Percentiles rank a stretch among this genome's conserved stretches.
These are phyloP conservation scores for Pangasius macronema DNA, from an alignment of 2,797 vertebrate species.

Conservation along the genomic window DNA sequence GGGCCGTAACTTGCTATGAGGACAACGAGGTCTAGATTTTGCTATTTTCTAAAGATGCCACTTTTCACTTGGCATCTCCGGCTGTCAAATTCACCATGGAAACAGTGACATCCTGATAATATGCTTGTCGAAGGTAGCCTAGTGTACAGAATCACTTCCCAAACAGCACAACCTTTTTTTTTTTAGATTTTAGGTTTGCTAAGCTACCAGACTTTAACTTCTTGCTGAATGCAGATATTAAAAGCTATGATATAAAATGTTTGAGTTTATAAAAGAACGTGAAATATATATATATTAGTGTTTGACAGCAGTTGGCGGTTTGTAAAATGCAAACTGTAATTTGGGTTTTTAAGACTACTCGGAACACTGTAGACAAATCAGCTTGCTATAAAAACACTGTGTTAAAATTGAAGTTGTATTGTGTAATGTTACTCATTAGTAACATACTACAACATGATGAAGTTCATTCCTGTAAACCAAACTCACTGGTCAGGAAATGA, in stretches of 20 bases:
- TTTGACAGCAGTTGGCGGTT: too few relatives aligned
- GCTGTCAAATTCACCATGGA: background rate
- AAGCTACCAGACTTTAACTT: background rate
- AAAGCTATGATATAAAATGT: background rate
- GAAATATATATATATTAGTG: too few relatives aligned
- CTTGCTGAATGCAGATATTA: background rate
- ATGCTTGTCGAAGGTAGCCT: background rate
- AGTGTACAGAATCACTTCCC: background rate
- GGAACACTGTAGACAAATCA: too few relatives aligned
- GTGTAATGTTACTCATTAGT: too few relatives aligned
- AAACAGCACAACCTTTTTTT: background rate
- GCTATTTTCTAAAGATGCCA: background rate
- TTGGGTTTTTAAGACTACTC: too few relatives aligned
- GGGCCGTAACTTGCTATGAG: background rate
- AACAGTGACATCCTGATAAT: background rate
- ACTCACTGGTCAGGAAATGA: too few relatives aligned
- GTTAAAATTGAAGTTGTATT: too few relatives aligned
- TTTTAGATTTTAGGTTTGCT: background rate
- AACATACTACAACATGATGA: too few relatives aligned
- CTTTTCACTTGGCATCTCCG: background rate
- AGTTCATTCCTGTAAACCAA: too few relatives aligned
- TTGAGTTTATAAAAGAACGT: background rate
- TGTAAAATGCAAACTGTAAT: too few relatives aligned
- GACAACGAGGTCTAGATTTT: background rate
- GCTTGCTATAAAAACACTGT: too few relatives aligned